phyloP scores from a whole-genome alignment of 37 sponge, comb jelly and placozoan genomes.

The Halisarca cf. caerulea region DNA sequence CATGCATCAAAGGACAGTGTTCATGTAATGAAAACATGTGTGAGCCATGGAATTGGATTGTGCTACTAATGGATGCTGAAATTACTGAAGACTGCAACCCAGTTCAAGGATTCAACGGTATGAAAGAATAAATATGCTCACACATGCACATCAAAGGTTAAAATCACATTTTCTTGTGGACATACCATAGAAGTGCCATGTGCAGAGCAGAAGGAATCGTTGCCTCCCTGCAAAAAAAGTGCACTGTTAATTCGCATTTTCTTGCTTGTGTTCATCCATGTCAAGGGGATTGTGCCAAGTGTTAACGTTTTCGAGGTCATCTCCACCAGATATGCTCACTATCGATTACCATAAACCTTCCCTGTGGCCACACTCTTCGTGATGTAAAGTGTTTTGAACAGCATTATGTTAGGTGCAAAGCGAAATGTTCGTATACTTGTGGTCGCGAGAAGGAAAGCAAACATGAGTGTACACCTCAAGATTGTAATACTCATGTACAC shows the following conservation, averaged over 20 bases:
- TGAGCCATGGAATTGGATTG: no score
- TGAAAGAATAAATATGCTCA: no score
- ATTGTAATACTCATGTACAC: background rate
- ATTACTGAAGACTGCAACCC: no score
- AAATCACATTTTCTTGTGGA: no score
- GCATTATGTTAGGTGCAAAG: background rate
- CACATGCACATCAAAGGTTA: no score
- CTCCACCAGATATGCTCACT: background rate
- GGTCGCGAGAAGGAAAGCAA: background rate
- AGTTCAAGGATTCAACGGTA: no score
- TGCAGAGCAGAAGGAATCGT: no score
- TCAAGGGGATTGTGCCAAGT: slow-evolving; percentile 16
- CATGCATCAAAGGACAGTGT: no score
- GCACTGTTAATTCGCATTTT: no score
- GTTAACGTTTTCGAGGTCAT: slow-evolving; percentile 17
- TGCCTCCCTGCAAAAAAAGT: background rate
- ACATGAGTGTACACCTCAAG: background rate
- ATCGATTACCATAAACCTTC: background rate
- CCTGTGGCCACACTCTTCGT: background rate
- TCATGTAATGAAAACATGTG: no score
- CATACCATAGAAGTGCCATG: no score
- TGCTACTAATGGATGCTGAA: no score
- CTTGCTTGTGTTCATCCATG: slow-evolving; percentile 77
- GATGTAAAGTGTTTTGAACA: slow-evolving; percentile 1
- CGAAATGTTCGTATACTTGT: background rate